Conservation (phyloP, 2,888 invertebrate species). For the Volucella inanis region DNA sequence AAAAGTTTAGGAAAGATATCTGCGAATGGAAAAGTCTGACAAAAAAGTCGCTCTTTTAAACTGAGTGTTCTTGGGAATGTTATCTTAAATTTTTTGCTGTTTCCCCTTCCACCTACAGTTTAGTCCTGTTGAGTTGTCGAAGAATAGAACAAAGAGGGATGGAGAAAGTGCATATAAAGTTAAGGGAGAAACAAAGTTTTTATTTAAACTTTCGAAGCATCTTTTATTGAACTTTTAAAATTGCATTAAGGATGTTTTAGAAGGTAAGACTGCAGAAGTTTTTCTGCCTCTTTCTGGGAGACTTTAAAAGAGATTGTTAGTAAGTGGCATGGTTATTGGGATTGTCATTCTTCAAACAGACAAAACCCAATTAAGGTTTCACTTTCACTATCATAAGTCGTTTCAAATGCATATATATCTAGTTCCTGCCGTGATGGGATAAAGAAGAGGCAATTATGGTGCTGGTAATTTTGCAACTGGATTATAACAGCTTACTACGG, state of each 20-base stretch:
- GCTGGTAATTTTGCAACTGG: too few relatives aligned
- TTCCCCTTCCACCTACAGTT: neutral
- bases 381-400: too few relatives aligned
- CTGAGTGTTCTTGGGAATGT: constrained; percentile 16
- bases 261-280: neutral
- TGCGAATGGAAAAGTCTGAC: constrained; percentile 48
- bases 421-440: too few relatives aligned
- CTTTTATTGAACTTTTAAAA: constrained; percentile 72
- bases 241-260: constrained; percentile 66
- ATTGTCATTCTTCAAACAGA: too few relatives aligned
- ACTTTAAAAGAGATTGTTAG: neutral
- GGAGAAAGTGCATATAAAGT: constrained; percentile 6
- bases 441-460: too few relatives aligned
- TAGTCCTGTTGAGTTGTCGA: constrained; percentile 29
- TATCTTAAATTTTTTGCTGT: neutral
- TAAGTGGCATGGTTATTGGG: too few relatives aligned
- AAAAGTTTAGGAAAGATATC: constrained; percentile 42
- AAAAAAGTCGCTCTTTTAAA: constrained; percentile 8
- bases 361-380: too few relatives aligned
- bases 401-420: too few relatives aligned
- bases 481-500: too few relatives aligned
- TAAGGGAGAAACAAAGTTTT: constrained; percentile 42
- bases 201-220: constrained; percentile 69
- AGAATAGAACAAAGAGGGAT: neutral
- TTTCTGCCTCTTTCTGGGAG: neutral